A percentile compares a stretch with the other conserved stretches of the same genome.
These are phyloP conservation scores for Pipa parva DNA, from an alignment of 2,113 vertebrate genomes.

Conservation along the genomic window DNA sequence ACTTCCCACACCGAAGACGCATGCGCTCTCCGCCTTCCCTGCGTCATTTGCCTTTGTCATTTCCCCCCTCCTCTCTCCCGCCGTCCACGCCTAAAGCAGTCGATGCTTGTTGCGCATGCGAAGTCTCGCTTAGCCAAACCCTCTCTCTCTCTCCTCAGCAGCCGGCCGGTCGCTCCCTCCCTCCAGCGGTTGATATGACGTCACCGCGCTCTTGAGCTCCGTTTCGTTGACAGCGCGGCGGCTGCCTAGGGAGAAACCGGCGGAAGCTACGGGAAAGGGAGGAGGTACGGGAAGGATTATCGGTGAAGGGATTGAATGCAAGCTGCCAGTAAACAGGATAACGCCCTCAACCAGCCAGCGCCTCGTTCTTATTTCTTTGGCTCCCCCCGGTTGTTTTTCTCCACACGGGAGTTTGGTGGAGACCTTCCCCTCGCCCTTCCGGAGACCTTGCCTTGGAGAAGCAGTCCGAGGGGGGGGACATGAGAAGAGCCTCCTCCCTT, in stretches of 20 bases:
- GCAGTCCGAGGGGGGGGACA: slow-evolving; percentile 39
- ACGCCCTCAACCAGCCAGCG: slow-evolving; percentile 40
- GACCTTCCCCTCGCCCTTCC: slow-evolving; percentile 34
- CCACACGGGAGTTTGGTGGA: neutral
- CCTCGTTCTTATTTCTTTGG: neutral
- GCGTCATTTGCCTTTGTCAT: slow-evolving; percentile 46
- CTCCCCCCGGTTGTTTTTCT: slow-evolving; percentile 31
- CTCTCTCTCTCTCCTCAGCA: neutral
- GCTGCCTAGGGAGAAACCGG: slow-evolving; percentile 31
- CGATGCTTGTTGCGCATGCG: slow-evolving; percentile 31
- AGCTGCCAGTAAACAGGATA: neutral
- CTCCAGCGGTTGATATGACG: slow-evolving; percentile 41
- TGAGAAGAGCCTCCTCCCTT: slow-evolving; percentile 42
- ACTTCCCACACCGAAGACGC: too few relatives aligned
- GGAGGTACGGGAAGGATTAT: neutral
- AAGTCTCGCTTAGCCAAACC: neutral
- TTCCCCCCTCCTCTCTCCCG: slow-evolving; percentile 39
- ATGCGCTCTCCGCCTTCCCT: neutral
- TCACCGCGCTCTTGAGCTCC: slow-evolving; percentile 40
- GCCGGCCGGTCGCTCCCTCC: slow-evolving; percentile 34
- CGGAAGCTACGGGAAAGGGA: slow-evolving; percentile 47
- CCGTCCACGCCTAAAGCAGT: slow-evolving; percentile 43
- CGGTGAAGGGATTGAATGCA: neutral
- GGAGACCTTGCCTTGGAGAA: slow-evolving; percentile 37
- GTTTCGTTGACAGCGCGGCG: slow-evolving; percentile 26